A percentile compares a stretch with the other conserved stretches of the same genome.
phyloP scores from a whole-genome alignment of 2,888 invertebrate genomes.

The Heteromyza rotundicornis region DNA sequence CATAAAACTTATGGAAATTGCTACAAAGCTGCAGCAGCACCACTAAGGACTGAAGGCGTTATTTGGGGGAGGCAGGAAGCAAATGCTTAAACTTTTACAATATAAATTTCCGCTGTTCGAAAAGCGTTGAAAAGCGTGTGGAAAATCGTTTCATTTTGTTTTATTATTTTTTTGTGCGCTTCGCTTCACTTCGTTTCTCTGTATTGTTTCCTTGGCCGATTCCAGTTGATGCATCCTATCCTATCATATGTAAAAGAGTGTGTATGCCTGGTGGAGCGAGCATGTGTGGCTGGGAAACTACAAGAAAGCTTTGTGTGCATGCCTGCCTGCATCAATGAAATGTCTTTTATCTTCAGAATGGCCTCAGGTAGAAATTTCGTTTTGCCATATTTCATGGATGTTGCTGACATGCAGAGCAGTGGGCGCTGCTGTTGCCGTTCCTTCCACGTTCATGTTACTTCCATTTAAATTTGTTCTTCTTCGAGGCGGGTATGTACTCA shows the following conservation, averaged over 20 bases:
- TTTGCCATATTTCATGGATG: constrained; percentile 15
- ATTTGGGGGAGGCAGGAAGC: constrained; percentile 5
- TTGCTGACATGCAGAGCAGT: background rate
- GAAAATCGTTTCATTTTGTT: background rate
- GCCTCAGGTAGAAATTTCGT: constrained; percentile 16
- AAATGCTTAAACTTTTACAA: constrained; percentile 27
- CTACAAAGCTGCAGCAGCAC: background rate
- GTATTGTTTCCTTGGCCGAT: background rate
- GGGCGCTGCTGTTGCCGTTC: background rate
- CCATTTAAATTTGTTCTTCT: too few relatives aligned
- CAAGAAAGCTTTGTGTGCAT: too few relatives aligned
- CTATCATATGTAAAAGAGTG: background rate
- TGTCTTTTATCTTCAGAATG: constrained; percentile 22
- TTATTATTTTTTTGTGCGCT: background rate
- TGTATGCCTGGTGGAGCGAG: background rate
- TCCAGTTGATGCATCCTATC: too few relatives aligned
- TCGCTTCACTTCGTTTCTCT: background rate
- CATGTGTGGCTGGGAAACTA: background rate
- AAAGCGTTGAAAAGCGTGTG: constrained; percentile 17
- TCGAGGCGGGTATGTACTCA: too few relatives aligned
- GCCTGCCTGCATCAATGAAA: background rate
- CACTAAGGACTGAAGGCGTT: background rate
- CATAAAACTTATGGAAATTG: background rate
- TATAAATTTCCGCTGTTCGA: constrained; percentile 24
- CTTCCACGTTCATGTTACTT: too few relatives aligned